Base-by-base conservation (phyloP, 2,888 invertebrate species). In the Lasius platythorax region DNA sequence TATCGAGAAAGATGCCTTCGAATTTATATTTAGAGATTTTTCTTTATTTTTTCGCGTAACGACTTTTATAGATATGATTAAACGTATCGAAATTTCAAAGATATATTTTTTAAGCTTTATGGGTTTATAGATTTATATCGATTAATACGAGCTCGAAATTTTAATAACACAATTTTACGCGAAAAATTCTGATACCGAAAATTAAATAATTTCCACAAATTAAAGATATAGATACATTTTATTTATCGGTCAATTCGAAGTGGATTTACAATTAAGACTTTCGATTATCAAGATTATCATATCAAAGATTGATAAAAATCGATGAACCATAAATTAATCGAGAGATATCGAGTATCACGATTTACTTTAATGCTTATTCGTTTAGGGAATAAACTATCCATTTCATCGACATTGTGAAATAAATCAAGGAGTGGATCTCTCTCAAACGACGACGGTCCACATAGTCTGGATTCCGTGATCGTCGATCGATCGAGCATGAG, bases 401-500 rank as follows among this genome's bases (percentile, higher is more conserved):
- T 68, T 67, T 50, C 28, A 68, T 28, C 46, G 23, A 23, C 40
- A 73, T 63, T 46, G 46, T 61, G 79, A 61, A 72, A 81, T 81
- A 81, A 73, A 81, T 81, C 73, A 68, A 53, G 53, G 15, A 61
- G 6, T 33, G 46, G 33, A 73, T 79, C 72, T 61, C 30, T 79
- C 61, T 61, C 30, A 23, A 11, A 33, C 46, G 53, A 50, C 58
- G 37, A 46, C 43, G 61, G 43, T 72, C 73, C 33, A 61, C 73
- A 46, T 46, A 61, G 73, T 46, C 61, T 46, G 58, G 61, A 61
- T 73, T 81, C 73, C 79, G 46, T 53, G 79, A 81, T 81, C 73
- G 33, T 46, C 79, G 73, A 81, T 73, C 79, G 73, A 72, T 72
- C 73, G 68, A 33, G 12, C 37, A 70, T 43, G 70, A 73, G 79